phyloP scores from a whole-genome alignment of 2,113 vertebrate genomes.

The Albula goreensis region DNA sequence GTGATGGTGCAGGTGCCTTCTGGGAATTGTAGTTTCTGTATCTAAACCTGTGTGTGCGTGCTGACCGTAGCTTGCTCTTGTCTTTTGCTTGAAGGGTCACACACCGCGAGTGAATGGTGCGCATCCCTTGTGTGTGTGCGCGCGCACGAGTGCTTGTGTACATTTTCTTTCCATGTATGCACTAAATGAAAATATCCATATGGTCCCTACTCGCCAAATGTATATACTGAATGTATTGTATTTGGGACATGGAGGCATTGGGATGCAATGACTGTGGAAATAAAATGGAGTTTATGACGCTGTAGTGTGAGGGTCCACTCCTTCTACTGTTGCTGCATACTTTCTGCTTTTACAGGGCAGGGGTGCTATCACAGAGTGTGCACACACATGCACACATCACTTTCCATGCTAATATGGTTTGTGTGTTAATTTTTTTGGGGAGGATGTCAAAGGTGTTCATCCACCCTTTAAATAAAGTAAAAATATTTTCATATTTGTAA shows the following conservation, averaged over 20 bases:
- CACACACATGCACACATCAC: too few relatives aligned
- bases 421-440: too few relatives aligned
- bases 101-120: conserved; percentile 53
- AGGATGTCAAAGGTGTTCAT: too few relatives aligned
- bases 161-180: conserved; percentile 66
- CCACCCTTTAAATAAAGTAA: background rate
- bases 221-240: conserved; percentile 80
- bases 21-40: conserved; percentile 19
- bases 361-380: background rate
- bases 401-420: too few relatives aligned
- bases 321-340: background rate
- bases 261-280: conserved; percentile 63
- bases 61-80: conserved; percentile 37
- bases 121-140: too few relatives aligned
- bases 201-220: conserved; percentile 73
- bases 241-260: conserved; percentile 61
- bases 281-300: conserved; percentile 70
- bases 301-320: conserved; percentile 21
- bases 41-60: background rate
- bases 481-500: background rate
- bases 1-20: background rate
- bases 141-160: conserved; percentile 59
- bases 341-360: too few relatives aligned
- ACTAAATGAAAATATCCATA: conserved; percentile 70
- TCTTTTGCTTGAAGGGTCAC: conserved; percentile 45